Percentiles rank a stretch among this genome's conserved stretches.
Conservation (phyloP, 2,888 invertebrate genomes). For the Ormyrus nitidulus region DNA sequence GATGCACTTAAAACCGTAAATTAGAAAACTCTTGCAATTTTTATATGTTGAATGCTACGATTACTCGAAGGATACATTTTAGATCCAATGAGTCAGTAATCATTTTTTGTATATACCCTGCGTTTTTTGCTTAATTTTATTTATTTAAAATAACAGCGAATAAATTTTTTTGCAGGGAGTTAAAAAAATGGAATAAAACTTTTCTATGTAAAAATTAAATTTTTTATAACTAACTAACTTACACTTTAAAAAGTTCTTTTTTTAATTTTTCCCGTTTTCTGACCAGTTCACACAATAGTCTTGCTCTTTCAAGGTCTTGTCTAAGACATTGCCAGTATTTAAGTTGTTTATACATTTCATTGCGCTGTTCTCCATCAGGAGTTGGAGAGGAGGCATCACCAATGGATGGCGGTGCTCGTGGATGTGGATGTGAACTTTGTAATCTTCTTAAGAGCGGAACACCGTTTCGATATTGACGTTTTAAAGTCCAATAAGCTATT, state of each 20-base stretch:
- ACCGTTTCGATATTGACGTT: conserved; percentile 95
- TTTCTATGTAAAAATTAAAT: background rate
- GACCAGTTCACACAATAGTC: conserved; percentile 93
- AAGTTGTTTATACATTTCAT: conserved; percentile 88
- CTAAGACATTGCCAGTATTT: conserved; percentile 96
- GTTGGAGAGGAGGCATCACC: conserved; percentile 68
- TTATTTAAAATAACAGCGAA: conserved; percentile 5
- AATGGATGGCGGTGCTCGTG: conserved; percentile 69
- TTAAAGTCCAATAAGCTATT: conserved; percentile 97
- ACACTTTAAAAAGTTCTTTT: conserved; percentile 87
- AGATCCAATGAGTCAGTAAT: conserved; percentile 62
- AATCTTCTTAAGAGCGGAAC: conserved; percentile 93
- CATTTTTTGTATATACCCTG: conserved; percentile 21
- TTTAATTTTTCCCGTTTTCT: conserved; percentile 97
- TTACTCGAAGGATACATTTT: conserved; percentile 63
- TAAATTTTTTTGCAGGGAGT: conserved; percentile 11
- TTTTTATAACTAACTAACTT: conserved; percentile 60
- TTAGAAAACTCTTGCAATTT: background rate
- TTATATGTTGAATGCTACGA: conserved; percentile 58
- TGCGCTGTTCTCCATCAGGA: conserved; percentile 72
- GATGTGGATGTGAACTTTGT: conserved; percentile 79
- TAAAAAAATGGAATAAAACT: background rate
- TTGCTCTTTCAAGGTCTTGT: conserved; percentile 94
- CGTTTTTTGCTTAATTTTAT: background rate
- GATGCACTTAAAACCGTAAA: background rate